Evolutionary conservation across 2,888 invertebrate species (phyloP).

Genomic region (Cyrtodaria siliqua): DNA sequence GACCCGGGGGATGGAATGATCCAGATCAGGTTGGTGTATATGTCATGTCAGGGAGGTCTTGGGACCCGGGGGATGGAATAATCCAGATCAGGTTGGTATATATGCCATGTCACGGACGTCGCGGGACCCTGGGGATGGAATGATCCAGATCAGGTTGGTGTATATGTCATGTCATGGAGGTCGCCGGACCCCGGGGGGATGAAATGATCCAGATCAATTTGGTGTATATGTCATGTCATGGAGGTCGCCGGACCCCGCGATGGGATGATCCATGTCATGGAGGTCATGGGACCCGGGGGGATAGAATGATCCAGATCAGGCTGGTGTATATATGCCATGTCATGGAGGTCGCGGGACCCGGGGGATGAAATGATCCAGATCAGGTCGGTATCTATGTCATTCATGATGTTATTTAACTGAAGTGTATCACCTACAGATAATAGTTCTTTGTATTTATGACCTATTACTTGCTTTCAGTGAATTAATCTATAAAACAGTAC

Average conservation of each 20-base stretch:
- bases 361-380: conserved; percentile 99
- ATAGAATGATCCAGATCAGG: conserved; percentile 99
- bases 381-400: conserved; percentile 94
- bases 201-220: conserved; percentile 99
- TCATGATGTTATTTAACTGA: too few relatives aligned
- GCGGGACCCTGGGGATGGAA: conserved; percentile 99
- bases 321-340: conserved; percentile 93
- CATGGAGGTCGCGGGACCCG: conserved; percentile 96
- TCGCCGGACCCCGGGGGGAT: conserved; percentile 97
- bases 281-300: conserved; percentile 97
- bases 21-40: conserved; percentile 96
- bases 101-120: conserved; percentile 94
- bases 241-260: conserved; percentile 97
- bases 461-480: too few relatives aligned
- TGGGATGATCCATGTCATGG: conserved; percentile 96
- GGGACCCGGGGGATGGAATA: conserved; percentile 98
- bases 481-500: too few relatives aligned
- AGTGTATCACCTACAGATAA: too few relatives aligned
- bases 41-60: conserved; percentile 95
- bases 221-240: conserved; percentile 92
- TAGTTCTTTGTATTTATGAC: too few relatives aligned
- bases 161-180: conserved; percentile 94
- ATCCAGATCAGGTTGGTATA: conserved; percentile 96
- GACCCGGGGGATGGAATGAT: conserved; percentile 98
- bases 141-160: conserved; percentile 97